Evolutionary conservation across 2,888 invertebrate genomes (phyloP).

Genomic region (Poecilus cupreus): DNA sequence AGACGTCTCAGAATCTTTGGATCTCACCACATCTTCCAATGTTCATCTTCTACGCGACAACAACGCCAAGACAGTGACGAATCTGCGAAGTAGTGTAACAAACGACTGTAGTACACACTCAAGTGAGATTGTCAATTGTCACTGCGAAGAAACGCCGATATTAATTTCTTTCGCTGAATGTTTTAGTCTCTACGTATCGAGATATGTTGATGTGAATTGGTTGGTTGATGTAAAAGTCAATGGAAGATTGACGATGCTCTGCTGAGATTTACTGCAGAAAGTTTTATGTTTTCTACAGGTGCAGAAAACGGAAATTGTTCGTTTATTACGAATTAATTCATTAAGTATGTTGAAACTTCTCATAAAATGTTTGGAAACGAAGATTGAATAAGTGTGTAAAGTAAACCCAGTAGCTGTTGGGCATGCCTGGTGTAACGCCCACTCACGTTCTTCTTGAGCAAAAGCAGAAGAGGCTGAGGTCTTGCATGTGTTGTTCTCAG

Average conservation of each 20-base stretch:
- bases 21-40: background rate
- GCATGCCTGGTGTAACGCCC: constrained; percentile 50
- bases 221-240: background rate
- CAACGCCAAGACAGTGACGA: constrained; percentile 4
- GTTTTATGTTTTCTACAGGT: too few species aligned
- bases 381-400: background rate
- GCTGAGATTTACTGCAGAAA: too few species aligned
- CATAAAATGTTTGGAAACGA: background rate
- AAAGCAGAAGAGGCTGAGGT: too few species aligned
- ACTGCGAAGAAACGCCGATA: background rate
- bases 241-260: too few species aligned
- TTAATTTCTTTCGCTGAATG: background rate
- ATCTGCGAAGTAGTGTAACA: constrained; percentile 5
- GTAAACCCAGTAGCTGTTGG: constrained; percentile 55
- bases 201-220: too few species aligned
- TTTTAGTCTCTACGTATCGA: background rate
- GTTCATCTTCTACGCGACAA: too few species aligned
- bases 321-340: too few species aligned
- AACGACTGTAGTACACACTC: background rate
- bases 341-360: background rate
- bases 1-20: background rate
- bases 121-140: constrained; percentile 26
- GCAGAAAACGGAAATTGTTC: too few species aligned
- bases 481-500: background rate
- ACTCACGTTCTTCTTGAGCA: constrained; percentile 50